A percentile compares a stretch with the other conserved stretches of the same genome.
Evolutionary conservation across 2,888 invertebrate genomes (phyloP).

Genomic region (Rhingia campestris): DNA sequence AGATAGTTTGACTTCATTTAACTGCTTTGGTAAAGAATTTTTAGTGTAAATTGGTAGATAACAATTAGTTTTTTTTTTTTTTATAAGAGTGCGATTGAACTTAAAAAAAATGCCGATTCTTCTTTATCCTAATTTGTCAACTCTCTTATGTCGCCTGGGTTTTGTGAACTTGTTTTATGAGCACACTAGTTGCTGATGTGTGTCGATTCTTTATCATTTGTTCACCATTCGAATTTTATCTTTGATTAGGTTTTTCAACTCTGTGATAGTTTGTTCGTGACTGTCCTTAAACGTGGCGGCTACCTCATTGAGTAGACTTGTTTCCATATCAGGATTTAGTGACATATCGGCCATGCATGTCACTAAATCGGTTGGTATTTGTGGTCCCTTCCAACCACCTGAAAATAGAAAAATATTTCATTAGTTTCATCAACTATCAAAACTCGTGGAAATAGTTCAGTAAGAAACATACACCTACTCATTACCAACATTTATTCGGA

Average conservation of each 20-base stretch:
- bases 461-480: too few relatives aligned
- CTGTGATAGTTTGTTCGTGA: slow-evolving; percentile 80
- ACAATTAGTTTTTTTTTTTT: neutral
- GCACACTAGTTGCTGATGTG: slow-evolving; percentile 7
- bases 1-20: slow-evolving; percentile 44
- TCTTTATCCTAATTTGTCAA: slow-evolving; percentile 35
- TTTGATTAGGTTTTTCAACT: slow-evolving; percentile 81
- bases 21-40: slow-evolving; percentile 61
- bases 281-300: slow-evolving; percentile 81
- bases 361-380: slow-evolving; percentile 79
- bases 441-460: too few relatives aligned
- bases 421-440: neutral
- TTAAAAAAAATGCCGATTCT: slow-evolving; percentile 46
- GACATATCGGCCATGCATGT: slow-evolving; percentile 82
- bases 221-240: slow-evolving; percentile 82
- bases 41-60: neutral
- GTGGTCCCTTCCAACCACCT: slow-evolving; percentile 81
- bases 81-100: slow-evolving; percentile 3
- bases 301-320: slow-evolving; percentile 80
- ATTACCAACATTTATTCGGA: too few relatives aligned
- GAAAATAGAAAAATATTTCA: slow-evolving; percentile 39
- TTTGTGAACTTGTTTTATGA: neutral
- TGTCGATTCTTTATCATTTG: slow-evolving; percentile 77
- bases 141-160: neutral
- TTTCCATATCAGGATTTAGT: slow-evolving; percentile 81